Percentiles rank a stretch among this genome's conserved stretches.
These are phyloP conservation scores for Volucella inanis DNA, from an alignment of 2,888 invertebrate species.

Conservation along the genomic window DNA sequence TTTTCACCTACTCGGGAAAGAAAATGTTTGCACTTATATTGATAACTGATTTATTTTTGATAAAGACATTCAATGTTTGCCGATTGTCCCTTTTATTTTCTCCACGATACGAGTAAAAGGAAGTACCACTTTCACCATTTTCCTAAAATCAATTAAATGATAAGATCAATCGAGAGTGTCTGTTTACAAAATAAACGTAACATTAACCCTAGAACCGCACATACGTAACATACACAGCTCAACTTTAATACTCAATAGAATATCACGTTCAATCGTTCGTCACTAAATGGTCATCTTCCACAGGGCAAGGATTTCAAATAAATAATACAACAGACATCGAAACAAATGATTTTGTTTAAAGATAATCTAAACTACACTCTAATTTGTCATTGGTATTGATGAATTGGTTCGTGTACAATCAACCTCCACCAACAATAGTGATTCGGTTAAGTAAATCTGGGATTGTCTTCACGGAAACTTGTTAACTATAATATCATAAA, in stretches of 20 bases:
- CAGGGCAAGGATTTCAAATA: slow-evolving; percentile 24
- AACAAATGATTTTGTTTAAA: slow-evolving; percentile 14
- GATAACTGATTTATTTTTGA: no score
- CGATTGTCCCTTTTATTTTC: no score
- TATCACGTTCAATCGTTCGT: slow-evolving; percentile 32
- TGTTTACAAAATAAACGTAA: slow-evolving; percentile 20
- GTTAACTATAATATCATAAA: neutral
- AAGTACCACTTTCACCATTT: neutral
- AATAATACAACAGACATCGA: neutral
- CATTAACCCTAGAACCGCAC: slow-evolving; percentile 19
- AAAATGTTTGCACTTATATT: no score
- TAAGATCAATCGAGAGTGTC: neutral
- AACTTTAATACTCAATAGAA: slow-evolving; percentile 13
- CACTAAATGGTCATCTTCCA: slow-evolving; percentile 44
- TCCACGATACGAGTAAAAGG: no score
- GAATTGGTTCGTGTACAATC: no score
- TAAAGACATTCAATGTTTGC: no score
- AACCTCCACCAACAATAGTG: slow-evolving; percentile 7
- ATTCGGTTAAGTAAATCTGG: slow-evolving; percentile 31
- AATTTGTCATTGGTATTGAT: neutral
- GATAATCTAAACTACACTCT: slow-evolving; percentile 39
- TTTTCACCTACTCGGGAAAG: no score
- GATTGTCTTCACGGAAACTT: slow-evolving; percentile 15
- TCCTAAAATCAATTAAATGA: neutral
- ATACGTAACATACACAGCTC: neutral